These are phyloP conservation scores for Aricia artaxerxes DNA, from an alignment of 2,888 invertebrate genomes.

Conservation along the genomic window DNA sequence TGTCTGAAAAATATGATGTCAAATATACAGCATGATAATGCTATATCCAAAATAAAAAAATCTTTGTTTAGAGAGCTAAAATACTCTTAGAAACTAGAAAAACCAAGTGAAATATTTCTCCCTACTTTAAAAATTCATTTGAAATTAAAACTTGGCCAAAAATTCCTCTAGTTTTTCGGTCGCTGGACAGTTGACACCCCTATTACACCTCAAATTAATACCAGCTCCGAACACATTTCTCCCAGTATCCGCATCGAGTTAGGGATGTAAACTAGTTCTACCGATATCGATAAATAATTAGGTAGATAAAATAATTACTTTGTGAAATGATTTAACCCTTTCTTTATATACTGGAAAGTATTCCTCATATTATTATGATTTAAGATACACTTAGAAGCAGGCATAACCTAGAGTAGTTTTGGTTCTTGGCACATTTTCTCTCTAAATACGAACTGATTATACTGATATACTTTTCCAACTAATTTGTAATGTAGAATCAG, in stretches of 20 bases:
- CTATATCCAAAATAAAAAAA: not conserved
- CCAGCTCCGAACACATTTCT: constrained; percentile 39
- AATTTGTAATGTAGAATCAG: no score
- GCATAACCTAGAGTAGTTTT: no score
- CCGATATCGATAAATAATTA: constrained; percentile 24
- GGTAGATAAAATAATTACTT: no score
- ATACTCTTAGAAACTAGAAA: not conserved
- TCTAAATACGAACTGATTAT: no score
- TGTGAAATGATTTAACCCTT: no score
- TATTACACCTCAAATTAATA: constrained; percentile 51
- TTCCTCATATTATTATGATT: no score
- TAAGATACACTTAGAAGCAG: no score
- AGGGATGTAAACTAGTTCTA: constrained; percentile 43
- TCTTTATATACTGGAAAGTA: no score
- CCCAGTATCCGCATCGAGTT: constrained; percentile 38
- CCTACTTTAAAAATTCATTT: constrained; percentile 39
- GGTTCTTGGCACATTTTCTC: no score
- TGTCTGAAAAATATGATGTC: no score
- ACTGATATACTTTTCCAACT: no score
- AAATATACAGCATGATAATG: no score
- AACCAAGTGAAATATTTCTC: not conserved
- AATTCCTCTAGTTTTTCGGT: constrained; percentile 21
- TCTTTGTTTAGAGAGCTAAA: not conserved
- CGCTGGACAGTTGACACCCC: not conserved
- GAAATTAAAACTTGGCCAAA: constrained; percentile 51